phyloP scores from a whole-genome alignment of 2,888 invertebrate genomes.

The Leptinotarsa haldemani region DNA sequence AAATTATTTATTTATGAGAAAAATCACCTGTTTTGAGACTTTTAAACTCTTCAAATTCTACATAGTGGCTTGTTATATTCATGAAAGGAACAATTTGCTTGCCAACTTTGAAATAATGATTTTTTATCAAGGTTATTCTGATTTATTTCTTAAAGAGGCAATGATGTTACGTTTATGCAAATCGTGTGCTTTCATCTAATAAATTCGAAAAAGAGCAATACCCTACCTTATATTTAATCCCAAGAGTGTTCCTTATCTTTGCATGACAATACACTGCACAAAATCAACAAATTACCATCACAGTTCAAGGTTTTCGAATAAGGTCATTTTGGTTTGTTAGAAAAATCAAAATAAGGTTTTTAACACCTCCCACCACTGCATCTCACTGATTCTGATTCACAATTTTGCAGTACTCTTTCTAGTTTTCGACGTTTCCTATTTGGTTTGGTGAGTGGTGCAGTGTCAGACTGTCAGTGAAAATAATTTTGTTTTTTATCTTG shows the following conservation, averaged over 20 bases:
- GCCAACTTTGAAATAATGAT: slow-evolving; percentile 38
- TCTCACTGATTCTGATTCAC: not conserved
- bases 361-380: not conserved
- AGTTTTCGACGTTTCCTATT: not conserved
- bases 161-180: slow-evolving; percentile 13
- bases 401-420: not conserved
- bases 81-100: slow-evolving; percentile 11
- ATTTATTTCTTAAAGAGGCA: slow-evolving; percentile 2
- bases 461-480: not conserved
- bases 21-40: too few relatives aligned
- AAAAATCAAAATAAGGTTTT: slow-evolving; percentile 11
- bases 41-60: not conserved
- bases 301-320: slow-evolving; percentile 8
- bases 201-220: not conserved
- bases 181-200: slow-evolving; percentile 1
- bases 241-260: slow-evolving; percentile 1
- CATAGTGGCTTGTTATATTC: not conserved
- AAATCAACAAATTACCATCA: slow-evolving; percentile 17
- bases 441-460: not conserved
- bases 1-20: too few relatives aligned
- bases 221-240: slow-evolving; percentile 11
- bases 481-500: not conserved
- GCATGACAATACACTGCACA: slow-evolving; percentile 11
- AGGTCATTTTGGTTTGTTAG: slow-evolving; percentile 7
- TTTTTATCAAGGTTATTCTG: slow-evolving; percentile 40